phyloP scores from a whole-genome alignment of 1,140 invertebrate species.

The Solenopsis invicta region DNA sequence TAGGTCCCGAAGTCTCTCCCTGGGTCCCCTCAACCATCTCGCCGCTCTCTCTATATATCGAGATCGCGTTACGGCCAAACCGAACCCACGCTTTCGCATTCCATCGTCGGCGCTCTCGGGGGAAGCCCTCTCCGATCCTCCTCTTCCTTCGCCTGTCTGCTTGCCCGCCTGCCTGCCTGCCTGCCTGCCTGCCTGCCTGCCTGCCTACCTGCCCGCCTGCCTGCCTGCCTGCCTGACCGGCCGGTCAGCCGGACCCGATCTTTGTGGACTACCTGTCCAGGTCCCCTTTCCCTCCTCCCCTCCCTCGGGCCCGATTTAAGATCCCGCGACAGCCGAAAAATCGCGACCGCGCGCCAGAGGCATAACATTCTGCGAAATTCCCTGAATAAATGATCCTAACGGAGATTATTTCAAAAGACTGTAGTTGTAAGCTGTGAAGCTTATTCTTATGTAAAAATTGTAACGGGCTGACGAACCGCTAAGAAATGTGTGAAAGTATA shows the following conservation, averaged over 20 bases:
- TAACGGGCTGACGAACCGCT: background rate
- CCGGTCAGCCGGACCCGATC: constrained; percentile 6
- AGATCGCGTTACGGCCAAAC: constrained; percentile 75
- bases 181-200: background rate
- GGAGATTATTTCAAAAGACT: background rate
- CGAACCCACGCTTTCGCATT: constrained; percentile 78
- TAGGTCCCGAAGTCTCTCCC: constrained; percentile 34
- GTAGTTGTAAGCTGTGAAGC: no score
- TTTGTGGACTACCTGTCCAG: constrained; percentile 69
- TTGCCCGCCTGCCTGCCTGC: background rate
- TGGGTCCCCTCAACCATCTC: constrained; percentile 4
- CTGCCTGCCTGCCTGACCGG: background rate
- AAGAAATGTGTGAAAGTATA: background rate
- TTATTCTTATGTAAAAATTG: background rate
- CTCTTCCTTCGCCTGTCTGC: background rate
- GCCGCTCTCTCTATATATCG: constrained; percentile 57
- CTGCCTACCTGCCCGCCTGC: background rate
- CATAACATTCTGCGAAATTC: constrained; percentile 8
- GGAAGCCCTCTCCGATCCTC: constrained; percentile 48
- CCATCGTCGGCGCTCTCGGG: constrained; percentile 59
- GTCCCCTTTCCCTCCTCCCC: background rate
- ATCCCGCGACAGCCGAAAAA: constrained; percentile 53
- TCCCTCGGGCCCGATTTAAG: constrained; percentile 9
- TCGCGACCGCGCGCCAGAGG: constrained; percentile 8
- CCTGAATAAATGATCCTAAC: constrained; percentile 3